Conservation (phyloP, 1,140 invertebrate species). For the Campoletis sonorensis region DNA sequence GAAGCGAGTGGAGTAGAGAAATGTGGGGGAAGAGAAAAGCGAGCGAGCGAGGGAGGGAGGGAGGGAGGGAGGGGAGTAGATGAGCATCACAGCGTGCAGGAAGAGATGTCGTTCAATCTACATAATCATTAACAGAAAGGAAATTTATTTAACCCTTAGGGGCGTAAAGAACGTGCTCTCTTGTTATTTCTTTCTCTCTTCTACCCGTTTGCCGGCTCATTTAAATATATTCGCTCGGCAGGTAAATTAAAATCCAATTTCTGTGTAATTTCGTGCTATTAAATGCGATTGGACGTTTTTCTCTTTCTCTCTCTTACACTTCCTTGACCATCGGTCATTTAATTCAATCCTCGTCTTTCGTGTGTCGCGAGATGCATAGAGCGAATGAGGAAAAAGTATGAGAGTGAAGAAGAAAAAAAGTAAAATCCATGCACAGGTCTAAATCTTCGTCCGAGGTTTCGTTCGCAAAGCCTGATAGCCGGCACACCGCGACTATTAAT, state of each 20-base stretch:
- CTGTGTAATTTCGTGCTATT: conserved; percentile 75
- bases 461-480: not conserved
- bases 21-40: not conserved
- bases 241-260: conserved; percentile 77
- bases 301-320: conserved; percentile 34
- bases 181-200: conserved; percentile 65
- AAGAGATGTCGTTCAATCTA: conserved; percentile 74
- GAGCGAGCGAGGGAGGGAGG: not conserved
- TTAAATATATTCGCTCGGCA: conserved; percentile 73
- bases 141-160: conserved; percentile 73
- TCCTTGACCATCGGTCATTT: conserved; percentile 13
- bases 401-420: not conserved
- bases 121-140: conserved; percentile 76
- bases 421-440: too few relatives aligned
- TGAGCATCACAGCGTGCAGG: conserved; percentile 6
- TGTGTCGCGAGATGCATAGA: conserved; percentile 25
- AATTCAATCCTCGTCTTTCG: not conserved
- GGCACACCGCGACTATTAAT: conserved; percentile 32
- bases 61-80: not conserved
- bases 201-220: conserved; percentile 65
- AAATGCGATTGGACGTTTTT: conserved; percentile 68
- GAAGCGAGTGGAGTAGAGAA: conserved; percentile 1
- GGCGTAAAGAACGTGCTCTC: conserved; percentile 49
- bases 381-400: conserved; percentile 7
- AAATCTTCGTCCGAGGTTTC: not conserved